A percentile compares a stretch with the other conserved stretches of the same genome.
Evolutionary conservation across 2,797 vertebrate genomes (phyloP).

Genomic region (Margarornis squamiger): DNA sequence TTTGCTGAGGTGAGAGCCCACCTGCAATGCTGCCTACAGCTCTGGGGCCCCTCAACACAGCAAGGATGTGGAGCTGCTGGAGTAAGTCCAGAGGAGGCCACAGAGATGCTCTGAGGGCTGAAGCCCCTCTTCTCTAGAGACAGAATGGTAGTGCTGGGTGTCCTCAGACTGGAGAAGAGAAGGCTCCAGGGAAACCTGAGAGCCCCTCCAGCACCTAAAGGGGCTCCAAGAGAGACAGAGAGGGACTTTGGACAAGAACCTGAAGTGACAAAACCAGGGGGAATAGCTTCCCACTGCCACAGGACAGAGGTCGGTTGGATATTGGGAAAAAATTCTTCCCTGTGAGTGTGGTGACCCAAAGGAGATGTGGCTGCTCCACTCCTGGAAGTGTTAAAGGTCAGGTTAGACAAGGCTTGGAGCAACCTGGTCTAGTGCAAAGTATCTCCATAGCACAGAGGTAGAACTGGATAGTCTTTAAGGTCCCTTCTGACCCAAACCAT

Average conservation of each 20-base stretch:
- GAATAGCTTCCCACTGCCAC: background rate
- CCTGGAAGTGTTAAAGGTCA: background rate
- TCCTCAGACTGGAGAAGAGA: background rate
- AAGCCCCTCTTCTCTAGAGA: background rate
- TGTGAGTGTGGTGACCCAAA: background rate
- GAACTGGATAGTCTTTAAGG: background rate
- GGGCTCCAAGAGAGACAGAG: background rate
- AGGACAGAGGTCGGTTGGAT: background rate
- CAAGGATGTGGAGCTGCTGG: background rate
- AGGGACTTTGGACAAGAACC: background rate
- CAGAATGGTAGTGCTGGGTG: background rate
- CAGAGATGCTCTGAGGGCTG: rapidly evolving
- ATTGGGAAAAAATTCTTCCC: background rate
- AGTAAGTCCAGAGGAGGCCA: background rate
- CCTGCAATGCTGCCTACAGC: background rate
- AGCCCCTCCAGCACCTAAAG: background rate
- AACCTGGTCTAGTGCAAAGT: background rate
- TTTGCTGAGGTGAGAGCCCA: background rate
- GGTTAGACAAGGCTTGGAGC: background rate
- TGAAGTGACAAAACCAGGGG: background rate
- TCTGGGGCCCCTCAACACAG: background rate
- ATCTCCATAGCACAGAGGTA: background rate
- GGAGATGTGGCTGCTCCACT: background rate
- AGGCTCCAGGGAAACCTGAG: background rate
- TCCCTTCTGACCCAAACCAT: background rate